Percentiles rank a stretch among this genome's conserved stretches.
phyloP scores from a whole-genome alignment of 2,888 invertebrate genomes.

The Nasonia oneida region DNA sequence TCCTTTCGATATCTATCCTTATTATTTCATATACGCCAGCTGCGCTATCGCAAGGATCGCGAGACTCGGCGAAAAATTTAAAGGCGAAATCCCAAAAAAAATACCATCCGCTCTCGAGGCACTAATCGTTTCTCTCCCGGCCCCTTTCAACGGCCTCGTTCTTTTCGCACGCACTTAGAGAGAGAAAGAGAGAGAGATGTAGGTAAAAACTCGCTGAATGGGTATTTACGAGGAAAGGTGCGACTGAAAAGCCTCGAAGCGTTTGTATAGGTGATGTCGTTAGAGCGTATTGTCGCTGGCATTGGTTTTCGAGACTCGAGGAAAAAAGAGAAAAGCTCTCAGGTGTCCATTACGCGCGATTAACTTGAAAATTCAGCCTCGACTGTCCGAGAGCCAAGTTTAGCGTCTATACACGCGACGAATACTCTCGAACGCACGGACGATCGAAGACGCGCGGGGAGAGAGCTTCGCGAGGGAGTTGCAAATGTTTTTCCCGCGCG shows the following conservation, averaged over 20 bases:
- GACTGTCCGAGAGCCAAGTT: slow-evolving; percentile 27
- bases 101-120: background rate
- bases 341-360: slow-evolving; percentile 61
- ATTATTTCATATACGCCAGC: background rate
- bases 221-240: slow-evolving; percentile 1
- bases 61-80: background rate
- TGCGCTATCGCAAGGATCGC: background rate
- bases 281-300: background rate
- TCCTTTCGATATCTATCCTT: background rate
- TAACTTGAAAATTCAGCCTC: slow-evolving; percentile 41
- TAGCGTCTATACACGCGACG: slow-evolving; percentile 12
- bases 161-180: slow-evolving; percentile 30
- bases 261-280: background rate
- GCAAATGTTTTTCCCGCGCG: slow-evolving; percentile 47
- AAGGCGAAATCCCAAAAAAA: background rate
- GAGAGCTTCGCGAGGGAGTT: slow-evolving; percentile 45
- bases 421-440: slow-evolving; percentile 2
- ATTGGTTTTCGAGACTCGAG: background rate
- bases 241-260: background rate
- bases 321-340: slow-evolving; percentile 1
- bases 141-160: slow-evolving; percentile 24
- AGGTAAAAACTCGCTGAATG: slow-evolving; percentile 10
- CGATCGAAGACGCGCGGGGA: background rate
- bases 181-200: slow-evolving; percentile 1
- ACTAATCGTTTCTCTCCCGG: slow-evolving; percentile 41